These are phyloP conservation scores for Propithecus perrieri DNA, from an alignment of 2,797 vertebrate species.

Conservation along the genomic window DNA sequence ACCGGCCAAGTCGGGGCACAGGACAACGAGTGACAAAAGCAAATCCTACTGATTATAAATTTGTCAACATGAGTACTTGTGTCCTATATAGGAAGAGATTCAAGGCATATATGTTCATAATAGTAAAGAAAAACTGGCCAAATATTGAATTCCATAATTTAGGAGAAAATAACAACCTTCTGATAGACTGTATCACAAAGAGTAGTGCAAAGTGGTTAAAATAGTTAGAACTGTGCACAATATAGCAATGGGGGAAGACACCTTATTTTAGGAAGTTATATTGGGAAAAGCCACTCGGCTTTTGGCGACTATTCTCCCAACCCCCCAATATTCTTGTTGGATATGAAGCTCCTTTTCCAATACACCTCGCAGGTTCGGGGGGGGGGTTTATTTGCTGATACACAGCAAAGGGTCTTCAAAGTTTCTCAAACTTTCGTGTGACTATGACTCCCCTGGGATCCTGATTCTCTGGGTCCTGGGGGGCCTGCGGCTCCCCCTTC, in stretches of 20 bases:
- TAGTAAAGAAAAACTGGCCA: background rate
- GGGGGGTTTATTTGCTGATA: background rate
- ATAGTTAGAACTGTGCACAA: background rate
- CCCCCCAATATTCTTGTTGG: rapidly evolving
- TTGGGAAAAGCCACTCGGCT: background rate
- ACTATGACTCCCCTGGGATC: background rate
- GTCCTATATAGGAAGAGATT: background rate
- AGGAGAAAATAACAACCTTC: background rate
- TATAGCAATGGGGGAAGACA: background rate
- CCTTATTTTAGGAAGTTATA: background rate
- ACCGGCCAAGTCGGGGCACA: too few relatives aligned
- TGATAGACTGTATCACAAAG: background rate
- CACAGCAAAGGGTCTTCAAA: background rate
- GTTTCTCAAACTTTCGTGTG: background rate
- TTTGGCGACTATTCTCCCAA: background rate
- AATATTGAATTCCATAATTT: background rate
- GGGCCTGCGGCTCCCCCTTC: background rate
- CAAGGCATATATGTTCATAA: background rate
- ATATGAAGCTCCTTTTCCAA: background rate
- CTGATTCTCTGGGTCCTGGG: background rate
- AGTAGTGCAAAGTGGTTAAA: background rate
- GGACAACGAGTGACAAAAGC: background rate
- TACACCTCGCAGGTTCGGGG: background rate
- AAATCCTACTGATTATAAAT: background rate
- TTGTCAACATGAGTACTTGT: background rate